Evolutionary conservation across 2,888 invertebrate species (phyloP).

Genomic region (Rhamnusium bicolor): DNA sequence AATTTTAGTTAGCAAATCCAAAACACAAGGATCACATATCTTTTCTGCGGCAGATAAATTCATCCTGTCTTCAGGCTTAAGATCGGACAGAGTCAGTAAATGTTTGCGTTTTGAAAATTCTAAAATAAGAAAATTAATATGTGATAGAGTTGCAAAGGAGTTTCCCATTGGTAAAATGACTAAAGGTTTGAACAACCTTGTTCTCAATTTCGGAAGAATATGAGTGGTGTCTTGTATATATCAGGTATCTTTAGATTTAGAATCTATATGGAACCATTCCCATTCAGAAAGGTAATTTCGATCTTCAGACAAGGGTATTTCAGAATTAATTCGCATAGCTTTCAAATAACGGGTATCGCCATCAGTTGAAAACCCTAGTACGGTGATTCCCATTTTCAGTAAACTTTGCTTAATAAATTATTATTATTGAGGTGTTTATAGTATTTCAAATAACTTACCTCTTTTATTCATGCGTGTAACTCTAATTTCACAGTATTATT

Average conservation of each 20-base stretch:
- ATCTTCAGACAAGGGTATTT: not conserved
- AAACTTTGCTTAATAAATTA: conserved; percentile 23
- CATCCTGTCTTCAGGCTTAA: conserved; percentile 53
- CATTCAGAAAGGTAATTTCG: not conserved
- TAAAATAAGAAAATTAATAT: conserved; percentile 45
- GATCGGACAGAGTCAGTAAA: conserved; percentile 44
- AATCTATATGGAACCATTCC: conserved; percentile 31
- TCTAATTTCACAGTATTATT: no score
- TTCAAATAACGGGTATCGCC: conserved; percentile 38
- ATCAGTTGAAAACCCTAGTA: conserved; percentile 32
- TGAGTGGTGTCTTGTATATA: conserved; percentile 40
- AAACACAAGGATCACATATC: conserved; percentile 39
- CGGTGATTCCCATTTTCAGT: conserved; percentile 11
- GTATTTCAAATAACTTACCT: no score
- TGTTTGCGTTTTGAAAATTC: conserved; percentile 51
- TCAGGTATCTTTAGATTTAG: conserved; percentile 2
- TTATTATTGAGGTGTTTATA: no score
- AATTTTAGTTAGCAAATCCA: conserved; percentile 6
- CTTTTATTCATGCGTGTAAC: no score
- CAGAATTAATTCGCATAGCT: conserved; percentile 35
- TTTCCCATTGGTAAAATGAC: not conserved
- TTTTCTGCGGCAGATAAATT: conserved; percentile 53
- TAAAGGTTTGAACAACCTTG: conserved; percentile 14
- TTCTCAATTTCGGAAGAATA: conserved; percentile 31
- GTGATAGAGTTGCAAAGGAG: conserved; percentile 35